phyloP scores from a whole-genome alignment of 1,140 invertebrate genomes.

The Bombus impatiens region DNA sequence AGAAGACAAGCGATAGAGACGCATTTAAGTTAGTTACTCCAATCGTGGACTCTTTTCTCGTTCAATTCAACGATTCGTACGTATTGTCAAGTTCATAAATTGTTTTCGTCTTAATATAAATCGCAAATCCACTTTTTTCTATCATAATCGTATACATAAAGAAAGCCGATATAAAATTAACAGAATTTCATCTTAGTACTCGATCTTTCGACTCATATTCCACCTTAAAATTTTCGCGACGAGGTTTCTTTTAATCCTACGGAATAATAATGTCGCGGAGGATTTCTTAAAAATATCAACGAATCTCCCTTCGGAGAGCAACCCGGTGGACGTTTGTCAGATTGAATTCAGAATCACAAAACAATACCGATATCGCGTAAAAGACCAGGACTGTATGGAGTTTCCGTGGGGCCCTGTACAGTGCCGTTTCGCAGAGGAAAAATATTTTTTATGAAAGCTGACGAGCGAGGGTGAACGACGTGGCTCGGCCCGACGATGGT shows the following conservation, averaged over 20 bases:
- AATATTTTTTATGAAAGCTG: constrained; percentile 51
- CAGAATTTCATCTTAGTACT: no score
- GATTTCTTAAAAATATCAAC: background rate
- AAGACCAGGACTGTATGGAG: constrained; percentile 39
- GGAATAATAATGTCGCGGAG: background rate
- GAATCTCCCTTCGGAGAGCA: background rate
- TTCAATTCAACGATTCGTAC: no score
- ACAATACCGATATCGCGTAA: constrained; percentile 59
- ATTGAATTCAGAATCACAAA: constrained; percentile 51
- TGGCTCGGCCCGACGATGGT: constrained; percentile 34
- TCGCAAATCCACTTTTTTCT: background rate
- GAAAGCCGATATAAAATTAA: no score
- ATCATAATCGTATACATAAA: no score
- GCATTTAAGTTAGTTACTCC: no score
- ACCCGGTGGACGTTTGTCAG: constrained; percentile 37
- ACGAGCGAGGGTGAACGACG: constrained; percentile 38
- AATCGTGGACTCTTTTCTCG: no score
- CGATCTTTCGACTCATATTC: background rate
- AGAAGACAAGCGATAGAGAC: no score
- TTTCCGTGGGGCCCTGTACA: constrained; percentile 22
- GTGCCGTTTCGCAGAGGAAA: constrained; percentile 8
- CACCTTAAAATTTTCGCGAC: background rate
- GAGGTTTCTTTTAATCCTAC: background rate
- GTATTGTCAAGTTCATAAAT: no score
- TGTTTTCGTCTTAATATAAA: background rate